phyloP scores from a whole-genome alignment of 1,140 invertebrate genomes.

The Achroia grisella region DNA sequence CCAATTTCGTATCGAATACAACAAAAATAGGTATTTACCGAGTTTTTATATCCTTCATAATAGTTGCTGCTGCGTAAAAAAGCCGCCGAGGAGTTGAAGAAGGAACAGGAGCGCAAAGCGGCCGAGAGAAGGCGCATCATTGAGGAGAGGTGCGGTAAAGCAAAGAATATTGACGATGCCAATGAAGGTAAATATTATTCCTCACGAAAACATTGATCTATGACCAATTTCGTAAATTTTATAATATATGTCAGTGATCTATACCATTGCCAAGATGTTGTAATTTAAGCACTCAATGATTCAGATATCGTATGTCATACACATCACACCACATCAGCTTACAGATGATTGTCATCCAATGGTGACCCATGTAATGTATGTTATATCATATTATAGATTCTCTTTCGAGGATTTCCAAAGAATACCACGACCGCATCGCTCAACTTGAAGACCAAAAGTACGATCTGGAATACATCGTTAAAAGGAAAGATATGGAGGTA shows the following conservation, averaged over 20 bases:
- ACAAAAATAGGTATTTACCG: too few relatives aligned
- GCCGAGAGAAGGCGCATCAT: conserved; percentile 98
- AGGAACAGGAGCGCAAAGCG: conserved; percentile 98
- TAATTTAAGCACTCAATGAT: conserved; percentile 10
- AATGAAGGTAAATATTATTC: conserved; percentile 86
- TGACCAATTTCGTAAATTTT: neutral
- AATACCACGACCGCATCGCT: conserved; percentile 91
- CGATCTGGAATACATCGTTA: conserved; percentile 98
- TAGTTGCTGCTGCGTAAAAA: conserved; percentile 99
- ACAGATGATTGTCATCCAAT: conserved; percentile 2
- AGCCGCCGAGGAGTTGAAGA: conserved; percentile 99
- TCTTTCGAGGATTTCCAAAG: conserved; percentile 87
- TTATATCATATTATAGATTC: conserved; percentile 76
- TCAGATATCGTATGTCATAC: conserved; percentile 9
- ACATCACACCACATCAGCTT: conserved; percentile 28
- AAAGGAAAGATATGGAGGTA: conserved; percentile 98
- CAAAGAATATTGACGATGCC: conserved; percentile 91
- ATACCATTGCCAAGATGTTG: neutral
- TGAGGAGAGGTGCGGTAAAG: conserved; percentile 93
- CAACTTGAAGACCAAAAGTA: conserved; percentile 96
- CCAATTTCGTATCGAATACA: too few relatives aligned
- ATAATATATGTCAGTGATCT: neutral
- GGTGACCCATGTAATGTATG: conserved; percentile 16
- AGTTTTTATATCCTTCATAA: conserved; percentile 1
- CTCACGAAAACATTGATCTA: neutral